Percentiles rank a stretch among this genome's conserved stretches.
Evolutionary conservation across 2,888 invertebrate species (phyloP).

Genomic region (Ormyrus nitidulus): DNA sequence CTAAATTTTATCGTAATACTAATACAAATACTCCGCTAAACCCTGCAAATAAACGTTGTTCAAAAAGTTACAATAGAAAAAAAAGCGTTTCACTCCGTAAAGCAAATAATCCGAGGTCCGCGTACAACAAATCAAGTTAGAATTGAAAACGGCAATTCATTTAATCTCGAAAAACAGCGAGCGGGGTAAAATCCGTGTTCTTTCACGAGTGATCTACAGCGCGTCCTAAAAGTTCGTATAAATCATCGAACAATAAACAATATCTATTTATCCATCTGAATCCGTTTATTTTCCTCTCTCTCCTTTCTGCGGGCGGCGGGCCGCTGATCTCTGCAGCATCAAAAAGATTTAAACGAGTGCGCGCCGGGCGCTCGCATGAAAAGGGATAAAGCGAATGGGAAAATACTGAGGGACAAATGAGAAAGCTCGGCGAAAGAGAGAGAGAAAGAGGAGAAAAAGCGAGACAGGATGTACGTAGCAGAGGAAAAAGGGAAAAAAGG

Average conservation of each 20-base stretch:
- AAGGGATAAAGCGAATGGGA: background rate
- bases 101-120: too few species aligned
- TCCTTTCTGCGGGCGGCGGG: background rate
- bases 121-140: too few species aligned
- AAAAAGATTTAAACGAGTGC: conserved; percentile 5
- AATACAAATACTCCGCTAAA: too few species aligned
- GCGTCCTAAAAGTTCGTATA: background rate
- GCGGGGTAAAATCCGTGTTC: too few species aligned
- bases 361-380: background rate
- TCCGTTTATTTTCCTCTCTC: background rate
- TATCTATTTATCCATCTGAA: background rate
- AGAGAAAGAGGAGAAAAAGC: background rate
- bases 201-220: too few species aligned
- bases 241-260: conserved; percentile 3
- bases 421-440: background rate
- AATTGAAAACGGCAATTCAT: too few species aligned
- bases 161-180: too few species aligned
- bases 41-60: too few species aligned
- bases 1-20: too few species aligned
- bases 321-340: conserved; percentile 1
- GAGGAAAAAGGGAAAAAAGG: background rate
- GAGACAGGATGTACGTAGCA: background rate
- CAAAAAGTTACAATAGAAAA: too few species aligned
- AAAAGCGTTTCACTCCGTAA: too few species aligned
- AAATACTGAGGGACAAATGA: background rate